These are phyloP conservation scores for Austrolebias charrua DNA, from an alignment of 2,797 vertebrate genomes.

Conservation along the genomic window DNA sequence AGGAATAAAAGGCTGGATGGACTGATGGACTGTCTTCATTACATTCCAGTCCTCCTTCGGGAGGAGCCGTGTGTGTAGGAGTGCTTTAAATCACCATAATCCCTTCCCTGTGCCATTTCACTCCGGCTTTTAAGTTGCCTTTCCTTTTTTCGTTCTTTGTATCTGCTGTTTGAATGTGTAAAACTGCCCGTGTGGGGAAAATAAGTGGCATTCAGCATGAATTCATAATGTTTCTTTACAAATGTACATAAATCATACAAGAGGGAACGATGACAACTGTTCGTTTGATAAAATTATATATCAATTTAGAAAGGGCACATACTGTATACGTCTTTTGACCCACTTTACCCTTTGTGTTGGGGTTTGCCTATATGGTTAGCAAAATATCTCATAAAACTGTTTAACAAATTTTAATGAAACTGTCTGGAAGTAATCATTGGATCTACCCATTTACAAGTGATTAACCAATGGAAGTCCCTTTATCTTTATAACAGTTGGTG, in stretches of 20 bases:
- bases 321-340: too few species aligned
- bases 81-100: slow-evolving; percentile 71
- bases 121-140: slow-evolving; percentile 39
- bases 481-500: too few species aligned
- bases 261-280: neutral
- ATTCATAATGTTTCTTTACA: slow-evolving; percentile 34
- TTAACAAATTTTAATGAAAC: too few species aligned
- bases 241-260: slow-evolving; percentile 1
- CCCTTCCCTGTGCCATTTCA: slow-evolving; percentile 48
- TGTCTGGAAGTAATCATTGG: too few species aligned
- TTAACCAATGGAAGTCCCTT: too few species aligned
- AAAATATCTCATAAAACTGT: too few species aligned
- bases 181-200: slow-evolving; percentile 53
- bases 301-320: slow-evolving; percentile 27
- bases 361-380: too few species aligned
- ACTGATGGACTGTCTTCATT: slow-evolving; percentile 70
- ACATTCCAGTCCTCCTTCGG: slow-evolving; percentile 43
- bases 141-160: slow-evolving; percentile 24
- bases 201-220: slow-evolving; percentile 48
- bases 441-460: too few species aligned
- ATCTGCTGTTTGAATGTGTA: slow-evolving; percentile 52
- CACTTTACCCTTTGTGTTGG: neutral
- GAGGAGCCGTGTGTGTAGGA: slow-evolving; percentile 45
- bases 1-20: slow-evolving; percentile 54
- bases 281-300: slow-evolving; percentile 12